phyloP scores from a whole-genome alignment of 2,888 invertebrate genomes.

The Alloscopus bannaensis region DNA sequence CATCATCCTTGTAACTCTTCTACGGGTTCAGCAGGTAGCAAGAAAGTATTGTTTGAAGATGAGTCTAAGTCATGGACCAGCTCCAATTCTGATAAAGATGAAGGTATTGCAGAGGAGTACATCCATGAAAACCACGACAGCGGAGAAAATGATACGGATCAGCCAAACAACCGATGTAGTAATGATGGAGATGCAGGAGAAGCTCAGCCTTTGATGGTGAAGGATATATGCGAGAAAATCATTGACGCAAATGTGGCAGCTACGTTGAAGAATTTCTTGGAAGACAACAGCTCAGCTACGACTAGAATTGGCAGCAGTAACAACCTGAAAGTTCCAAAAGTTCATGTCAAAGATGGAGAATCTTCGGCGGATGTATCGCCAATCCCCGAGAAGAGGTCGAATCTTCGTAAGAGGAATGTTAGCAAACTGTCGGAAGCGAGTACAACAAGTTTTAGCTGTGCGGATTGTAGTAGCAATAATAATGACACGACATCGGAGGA shows the following conservation, averaged over 20 bases:
- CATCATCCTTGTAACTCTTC: constrained; percentile 46
- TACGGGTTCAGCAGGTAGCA: constrained; percentile 58
- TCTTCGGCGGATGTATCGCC: constrained; percentile 43
- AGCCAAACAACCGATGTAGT: background rate
- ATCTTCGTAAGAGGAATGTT: constrained; percentile 69
- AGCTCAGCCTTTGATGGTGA: background rate
- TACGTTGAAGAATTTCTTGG: constrained; percentile 61
- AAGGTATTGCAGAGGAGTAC: constrained; percentile 73
- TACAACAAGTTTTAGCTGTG: constrained; percentile 69
- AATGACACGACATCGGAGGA: constrained; percentile 71
- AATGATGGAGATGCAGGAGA: background rate
- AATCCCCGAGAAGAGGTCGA: constrained; percentile 54
- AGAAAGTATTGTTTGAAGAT: constrained; percentile 73
- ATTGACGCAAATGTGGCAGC: constrained; percentile 67
- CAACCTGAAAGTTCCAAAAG: constrained; percentile 29
- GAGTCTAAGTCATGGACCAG: constrained; percentile 72
- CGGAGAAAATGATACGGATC: constrained; percentile 55
- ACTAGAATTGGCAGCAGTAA: background rate
- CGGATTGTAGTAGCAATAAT: constrained; percentile 72
- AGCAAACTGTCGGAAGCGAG: constrained; percentile 72
- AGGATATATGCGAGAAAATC: constrained; percentile 57
- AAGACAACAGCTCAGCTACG: constrained; percentile 6
- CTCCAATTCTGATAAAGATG: constrained; percentile 73
- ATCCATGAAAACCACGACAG: constrained; percentile 66
- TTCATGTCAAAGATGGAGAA: constrained; percentile 4